Base-by-base conservation (phyloP, 2,888 invertebrate genomes). In the Micoletzkya japonica region DNA sequence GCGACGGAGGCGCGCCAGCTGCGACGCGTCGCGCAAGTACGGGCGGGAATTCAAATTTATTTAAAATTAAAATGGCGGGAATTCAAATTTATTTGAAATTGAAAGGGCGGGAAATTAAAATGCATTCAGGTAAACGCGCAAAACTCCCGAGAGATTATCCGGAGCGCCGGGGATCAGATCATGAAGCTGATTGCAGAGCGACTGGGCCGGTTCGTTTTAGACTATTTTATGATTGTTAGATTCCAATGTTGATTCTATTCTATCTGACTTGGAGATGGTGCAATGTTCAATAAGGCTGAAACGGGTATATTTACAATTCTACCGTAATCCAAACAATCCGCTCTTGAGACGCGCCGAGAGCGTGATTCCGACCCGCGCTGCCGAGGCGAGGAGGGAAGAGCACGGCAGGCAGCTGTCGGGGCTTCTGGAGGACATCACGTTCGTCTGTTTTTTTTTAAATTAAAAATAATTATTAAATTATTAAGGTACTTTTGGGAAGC, bases 121-220 rank as follows among this genome's bases (percentile, higher is more conserved):
- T 1, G 24, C 2, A n/a, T 78, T 60, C 63, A 83, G 86, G 91
- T 94, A 1, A 95, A 95, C 87, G 92, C 94, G 3, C 92, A 94
- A 80, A 91, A 93, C 57, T 93, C 95, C 79, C 90, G 93, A 60
- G 95, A 96, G 86, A 91, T 94, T 73, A 92, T 97, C 81, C 90
- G 93, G 73, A 94, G 95, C 79, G 92, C 95, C 4, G 93, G 94
- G 84, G 91, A 93, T 83, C 92, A 94, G 83, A 94, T 97, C 79
- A 91, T 90, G 88, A 86, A 59, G 61, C 60, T 76, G 28, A 54
- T 77, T 20, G 50, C 73, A 14, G 71, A 75, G 17, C 37, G 74
- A 63, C 32, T 60, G 37, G 54, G 71, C 56, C 37, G 67, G 67
- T 67, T 14, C 3, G 52, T 7, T 44, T 24, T n/a, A 10, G 10